Percentiles rank a stretch among this genome's conserved stretches.
phyloP scores from a whole-genome alignment of 1,140 invertebrate species.

The Xylocopa sonorina region DNA sequence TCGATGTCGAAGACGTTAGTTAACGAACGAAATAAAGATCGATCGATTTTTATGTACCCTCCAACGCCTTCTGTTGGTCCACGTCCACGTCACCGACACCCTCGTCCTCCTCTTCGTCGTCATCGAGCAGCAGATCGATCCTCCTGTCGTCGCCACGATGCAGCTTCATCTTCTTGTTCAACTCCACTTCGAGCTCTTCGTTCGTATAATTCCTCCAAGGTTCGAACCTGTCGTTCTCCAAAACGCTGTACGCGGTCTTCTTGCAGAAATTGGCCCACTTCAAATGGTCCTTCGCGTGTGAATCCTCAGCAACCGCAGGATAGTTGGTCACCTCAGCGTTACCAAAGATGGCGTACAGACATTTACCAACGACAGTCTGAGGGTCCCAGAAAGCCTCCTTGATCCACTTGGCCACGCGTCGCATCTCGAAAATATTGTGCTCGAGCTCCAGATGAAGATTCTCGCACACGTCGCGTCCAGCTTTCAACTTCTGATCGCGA shows the following conservation, averaged over 20 bases:
- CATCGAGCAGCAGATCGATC: constrained; percentile 52
- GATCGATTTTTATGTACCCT: constrained; percentile 56
- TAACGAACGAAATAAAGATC: too few relatives aligned
- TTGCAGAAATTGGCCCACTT: constrained; percentile 56
- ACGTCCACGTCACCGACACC: constrained; percentile 41
- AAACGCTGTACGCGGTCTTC: constrained; percentile 44
- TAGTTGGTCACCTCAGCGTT: constrained; percentile 79
- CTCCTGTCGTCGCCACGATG: constrained; percentile 47
- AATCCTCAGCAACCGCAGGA: constrained; percentile 49
- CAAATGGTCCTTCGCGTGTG: constrained; percentile 25
- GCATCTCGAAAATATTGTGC: constrained; percentile 71
- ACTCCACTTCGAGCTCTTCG: constrained; percentile 28
- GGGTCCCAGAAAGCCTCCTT: constrained; percentile 74
- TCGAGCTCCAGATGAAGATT: constrained; percentile 72
- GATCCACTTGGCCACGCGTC: constrained; percentile 78
- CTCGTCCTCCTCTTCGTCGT: constrained; percentile 50
- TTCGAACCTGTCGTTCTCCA: constrained; percentile 42
- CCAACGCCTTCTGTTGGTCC: constrained; percentile 43
- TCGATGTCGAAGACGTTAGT: constrained; percentile 56
- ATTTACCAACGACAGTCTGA: constrained; percentile 73
- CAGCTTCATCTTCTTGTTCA: constrained; percentile 51
- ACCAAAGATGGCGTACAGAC: constrained; percentile 77
- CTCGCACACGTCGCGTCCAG: constrained; percentile 76
- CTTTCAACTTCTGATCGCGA: constrained; percentile 69
- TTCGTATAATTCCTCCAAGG: constrained; percentile 60